Percentiles rank a stretch among this genome's conserved stretches.
Conservation (phyloP, 2,797 vertebrate genomes). For the Gymnocypris eckloni region DNA sequence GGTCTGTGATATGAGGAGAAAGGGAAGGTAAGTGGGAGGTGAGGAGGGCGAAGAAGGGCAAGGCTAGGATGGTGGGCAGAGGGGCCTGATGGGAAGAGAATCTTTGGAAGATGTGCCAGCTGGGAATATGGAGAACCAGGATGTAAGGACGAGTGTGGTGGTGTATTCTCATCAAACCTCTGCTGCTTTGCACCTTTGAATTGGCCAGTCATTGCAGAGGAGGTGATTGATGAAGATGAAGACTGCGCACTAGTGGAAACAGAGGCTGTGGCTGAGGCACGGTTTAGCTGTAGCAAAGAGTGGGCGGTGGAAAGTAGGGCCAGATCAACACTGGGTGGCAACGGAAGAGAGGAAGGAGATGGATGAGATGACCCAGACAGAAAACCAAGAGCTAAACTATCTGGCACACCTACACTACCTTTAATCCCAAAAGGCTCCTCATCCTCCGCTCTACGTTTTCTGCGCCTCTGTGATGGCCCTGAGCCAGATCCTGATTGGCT, state of each 20-base stretch:
- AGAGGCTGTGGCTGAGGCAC: constrained; percentile 74
- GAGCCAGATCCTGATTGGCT: constrained; percentile 62
- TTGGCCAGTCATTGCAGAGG: constrained; percentile 72
- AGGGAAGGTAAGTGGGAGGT: constrained; percentile 78
- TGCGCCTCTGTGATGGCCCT: constrained; percentile 71
- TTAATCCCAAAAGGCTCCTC: constrained; percentile 78
- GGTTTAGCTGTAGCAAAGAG: constrained; percentile 81
- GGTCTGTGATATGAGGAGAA: constrained; percentile 82
- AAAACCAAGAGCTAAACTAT: constrained; percentile 78
- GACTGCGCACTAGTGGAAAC: constrained; percentile 68
- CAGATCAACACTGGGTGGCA: constrained; percentile 83
- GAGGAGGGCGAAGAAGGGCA: constrained; percentile 70
- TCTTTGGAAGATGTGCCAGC: constrained; percentile 82
- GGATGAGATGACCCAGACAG: constrained; percentile 74
- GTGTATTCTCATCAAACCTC: constrained; percentile 84
- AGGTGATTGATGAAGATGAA: constrained; percentile 68
- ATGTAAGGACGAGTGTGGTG: constrained; percentile 77
- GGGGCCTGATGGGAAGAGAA: constrained; percentile 80
- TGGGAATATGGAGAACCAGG: constrained; percentile 79
- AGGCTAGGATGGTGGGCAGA: constrained; percentile 79
- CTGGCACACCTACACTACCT: constrained; percentile 73
- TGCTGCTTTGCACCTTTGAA: constrained; percentile 81
- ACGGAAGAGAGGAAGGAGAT: constrained; percentile 78
- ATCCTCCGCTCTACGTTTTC: constrained; percentile 79
- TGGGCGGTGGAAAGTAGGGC: constrained; percentile 83